Percentiles rank a stretch among this genome's conserved stretches.
Conservation (phyloP, 2,888 invertebrate species). For the Yponomeuta sedellus region DNA sequence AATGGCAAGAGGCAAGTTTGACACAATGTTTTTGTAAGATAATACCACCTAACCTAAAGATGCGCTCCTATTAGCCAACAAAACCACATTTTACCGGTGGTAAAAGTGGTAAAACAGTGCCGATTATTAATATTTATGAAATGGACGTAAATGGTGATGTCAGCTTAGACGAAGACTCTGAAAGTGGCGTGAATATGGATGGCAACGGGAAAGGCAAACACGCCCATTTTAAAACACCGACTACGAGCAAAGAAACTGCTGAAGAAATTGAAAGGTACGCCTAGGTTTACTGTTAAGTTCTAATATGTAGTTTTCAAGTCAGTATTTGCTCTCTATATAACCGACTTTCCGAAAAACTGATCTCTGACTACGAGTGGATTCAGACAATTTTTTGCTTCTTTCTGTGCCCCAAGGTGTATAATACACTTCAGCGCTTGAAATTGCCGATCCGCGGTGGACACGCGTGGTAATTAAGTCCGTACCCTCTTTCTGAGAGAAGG, state of each 20-base stretch:
- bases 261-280: slow-evolving; percentile 62
- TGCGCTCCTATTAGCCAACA: neutral
- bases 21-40: neutral
- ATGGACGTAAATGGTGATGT: neutral
- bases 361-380: too few species aligned
- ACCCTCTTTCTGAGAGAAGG: too few species aligned
- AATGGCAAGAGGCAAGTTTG: neutral
- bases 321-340: neutral
- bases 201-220: slow-evolving; percentile 38
- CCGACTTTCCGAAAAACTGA: neutral
- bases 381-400: too few species aligned
- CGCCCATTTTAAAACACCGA: slow-evolving; percentile 27
- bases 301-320: neutral
- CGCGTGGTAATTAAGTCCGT: too few species aligned
- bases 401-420: too few species aligned
- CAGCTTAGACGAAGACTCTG: neutral
- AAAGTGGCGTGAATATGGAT: slow-evolving; percentile 44
- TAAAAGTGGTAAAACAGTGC: neutral
- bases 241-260: slow-evolving; percentile 46
- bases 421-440: too few species aligned
- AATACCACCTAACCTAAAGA: slow-evolving; percentile 5
- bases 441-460: too few species aligned
- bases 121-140: neutral
- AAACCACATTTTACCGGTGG: neutral
- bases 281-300: slow-evolving; percentile 15